Conservation (phyloP, 2,797 vertebrate species). For the Tachyglossus aculeatus region DNA sequence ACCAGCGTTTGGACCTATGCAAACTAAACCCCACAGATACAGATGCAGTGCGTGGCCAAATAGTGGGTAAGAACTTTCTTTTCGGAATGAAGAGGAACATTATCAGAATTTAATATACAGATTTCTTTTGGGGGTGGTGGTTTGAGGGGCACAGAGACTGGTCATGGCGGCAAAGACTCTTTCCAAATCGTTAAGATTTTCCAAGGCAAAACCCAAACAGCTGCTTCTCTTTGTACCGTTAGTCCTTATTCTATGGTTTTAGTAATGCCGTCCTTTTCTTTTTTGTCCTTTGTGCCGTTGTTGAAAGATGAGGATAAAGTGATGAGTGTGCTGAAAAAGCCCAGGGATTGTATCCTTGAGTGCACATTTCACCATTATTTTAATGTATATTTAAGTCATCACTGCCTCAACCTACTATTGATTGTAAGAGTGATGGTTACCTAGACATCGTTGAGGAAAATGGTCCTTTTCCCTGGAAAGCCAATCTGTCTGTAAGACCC, state of each 20-base stretch:
- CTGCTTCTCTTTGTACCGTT: conserved; percentile 2
- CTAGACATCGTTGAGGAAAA: not conserved
- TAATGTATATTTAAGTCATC: not conserved
- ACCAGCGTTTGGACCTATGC: conserved; percentile 99
- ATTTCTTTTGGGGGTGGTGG: no score
- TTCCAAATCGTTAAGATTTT: not conserved
- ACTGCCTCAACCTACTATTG: not conserved
- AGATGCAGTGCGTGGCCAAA: conserved; percentile 95
- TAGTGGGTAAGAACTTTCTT: conserved; percentile 87
- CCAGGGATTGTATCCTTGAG: not conserved
- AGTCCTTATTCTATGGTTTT: not conserved
- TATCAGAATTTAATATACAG: conserved; percentile 12
- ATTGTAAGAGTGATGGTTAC: conserved; percentile 9
- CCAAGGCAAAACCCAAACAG: not conserved
- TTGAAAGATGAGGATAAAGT: conserved; percentile 11
- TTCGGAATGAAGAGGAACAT: conserved; percentile 43
- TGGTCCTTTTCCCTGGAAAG: not conserved
- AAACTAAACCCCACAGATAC: conserved; percentile 97
- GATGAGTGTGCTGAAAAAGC: not conserved
- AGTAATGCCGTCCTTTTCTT: not conserved
- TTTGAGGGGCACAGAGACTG: not conserved
- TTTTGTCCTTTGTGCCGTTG: not conserved
- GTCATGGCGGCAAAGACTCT: not conserved
- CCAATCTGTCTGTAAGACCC: not conserved
- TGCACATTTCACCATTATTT: not conserved